phyloP scores from a whole-genome alignment of 2,113 vertebrate species.

The Lasiurus cinereus region DNA sequence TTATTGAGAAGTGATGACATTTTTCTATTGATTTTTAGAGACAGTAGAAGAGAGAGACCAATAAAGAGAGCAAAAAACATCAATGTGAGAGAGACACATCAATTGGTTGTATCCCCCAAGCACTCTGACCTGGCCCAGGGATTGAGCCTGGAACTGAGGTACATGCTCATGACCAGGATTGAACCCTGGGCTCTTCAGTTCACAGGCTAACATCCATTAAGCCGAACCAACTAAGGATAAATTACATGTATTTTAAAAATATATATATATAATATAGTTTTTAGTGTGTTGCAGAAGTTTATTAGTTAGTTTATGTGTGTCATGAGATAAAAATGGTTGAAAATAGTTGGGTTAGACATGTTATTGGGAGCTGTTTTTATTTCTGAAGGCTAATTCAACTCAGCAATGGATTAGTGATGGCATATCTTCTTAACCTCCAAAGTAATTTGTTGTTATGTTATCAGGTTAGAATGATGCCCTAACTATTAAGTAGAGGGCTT shows the following conservation, averaged over 20 bases:
- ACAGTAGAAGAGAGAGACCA: no score
- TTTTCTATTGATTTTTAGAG: no score
- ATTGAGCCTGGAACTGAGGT: no score
- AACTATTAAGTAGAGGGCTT: constrained; percentile 77
- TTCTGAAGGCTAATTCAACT: constrained; percentile 84
- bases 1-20: no score
- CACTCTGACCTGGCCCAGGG: no score
- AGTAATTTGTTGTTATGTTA: constrained; percentile 84
- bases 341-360: not conserved
- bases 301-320: not conserved
- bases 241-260: not conserved
- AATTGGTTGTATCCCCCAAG: no score
- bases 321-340: not conserved
- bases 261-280: not conserved
- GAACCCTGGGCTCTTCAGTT: no score
- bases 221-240: not conserved
- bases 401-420: constrained; percentile 68
- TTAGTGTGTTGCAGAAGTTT: not conserved
- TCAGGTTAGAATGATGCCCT: constrained; percentile 82
- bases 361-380: constrained; percentile 74
- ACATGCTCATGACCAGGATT: no score
- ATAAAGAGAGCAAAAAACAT: no score
- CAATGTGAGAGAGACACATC: no score
- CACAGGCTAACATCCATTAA: no score
- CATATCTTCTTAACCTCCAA: constrained; percentile 83